phyloP scores from a whole-genome alignment of 2,888 invertebrate genomes.

The Galeopsomyia nigrocyanea region DNA sequence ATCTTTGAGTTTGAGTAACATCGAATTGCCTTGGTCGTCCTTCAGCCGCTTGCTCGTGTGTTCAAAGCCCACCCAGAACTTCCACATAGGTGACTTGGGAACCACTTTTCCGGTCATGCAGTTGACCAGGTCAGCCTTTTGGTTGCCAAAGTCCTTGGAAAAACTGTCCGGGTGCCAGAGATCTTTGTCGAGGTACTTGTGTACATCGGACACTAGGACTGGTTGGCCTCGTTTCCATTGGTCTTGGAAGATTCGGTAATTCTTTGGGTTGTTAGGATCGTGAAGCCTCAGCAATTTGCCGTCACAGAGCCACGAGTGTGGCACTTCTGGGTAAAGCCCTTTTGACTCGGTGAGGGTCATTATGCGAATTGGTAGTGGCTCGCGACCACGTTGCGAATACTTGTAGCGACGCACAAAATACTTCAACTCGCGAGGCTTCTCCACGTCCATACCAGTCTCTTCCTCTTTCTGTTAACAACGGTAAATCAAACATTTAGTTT shows the following conservation, averaged over 20 bases:
- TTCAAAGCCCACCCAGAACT: slow-evolving; percentile 98
- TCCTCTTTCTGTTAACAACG: slow-evolving; percentile 52
- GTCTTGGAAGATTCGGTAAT: slow-evolving; percentile 87
- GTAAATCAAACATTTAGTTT: neutral
- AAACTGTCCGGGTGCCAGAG: slow-evolving; percentile 95
- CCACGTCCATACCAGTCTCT: slow-evolving; percentile 67
- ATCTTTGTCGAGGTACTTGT: slow-evolving; percentile 80
- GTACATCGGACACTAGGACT: slow-evolving; percentile 91
- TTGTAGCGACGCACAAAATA: slow-evolving; percentile 78
- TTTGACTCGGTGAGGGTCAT: slow-evolving; percentile 89
- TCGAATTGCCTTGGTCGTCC: slow-evolving; percentile 86
- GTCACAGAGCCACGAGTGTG: slow-evolving; percentile 95
- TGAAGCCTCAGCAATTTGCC: slow-evolving; percentile 89
- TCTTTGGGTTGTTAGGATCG: slow-evolving; percentile 82
- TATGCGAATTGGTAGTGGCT: slow-evolving; percentile 80
- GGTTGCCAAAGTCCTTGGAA: slow-evolving; percentile 90
- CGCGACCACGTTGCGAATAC: slow-evolving; percentile 73
- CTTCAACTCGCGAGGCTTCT: slow-evolving; percentile 73
- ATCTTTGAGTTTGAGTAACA: slow-evolving; percentile 95
- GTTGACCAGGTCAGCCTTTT: slow-evolving; percentile 92
- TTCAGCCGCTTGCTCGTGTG: slow-evolving; percentile 83
- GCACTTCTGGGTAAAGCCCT: slow-evolving; percentile 86
- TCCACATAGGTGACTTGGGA: slow-evolving; percentile 90
- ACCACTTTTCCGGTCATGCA: slow-evolving; percentile 92
- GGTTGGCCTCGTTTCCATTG: slow-evolving; percentile 96